phyloP scores from a whole-genome alignment of 2,113 vertebrate genomes.

The Cnemophilus loriae region DNA sequence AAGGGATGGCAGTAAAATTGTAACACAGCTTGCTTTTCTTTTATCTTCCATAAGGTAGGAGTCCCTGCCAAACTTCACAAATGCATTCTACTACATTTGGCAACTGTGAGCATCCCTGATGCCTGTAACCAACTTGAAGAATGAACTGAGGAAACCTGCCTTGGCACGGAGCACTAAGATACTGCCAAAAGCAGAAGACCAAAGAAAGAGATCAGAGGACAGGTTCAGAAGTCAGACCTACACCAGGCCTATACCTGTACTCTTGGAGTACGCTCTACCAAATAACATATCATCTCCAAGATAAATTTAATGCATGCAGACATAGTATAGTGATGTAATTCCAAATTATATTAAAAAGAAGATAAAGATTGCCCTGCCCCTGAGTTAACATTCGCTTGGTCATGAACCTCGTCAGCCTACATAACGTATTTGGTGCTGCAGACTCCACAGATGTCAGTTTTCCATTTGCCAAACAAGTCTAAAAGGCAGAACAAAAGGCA shows the following conservation, averaged over 20 bases:
- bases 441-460: constrained; percentile 25
- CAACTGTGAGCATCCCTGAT: constrained; percentile 17
- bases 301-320: constrained; percentile 21
- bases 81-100: constrained; percentile 2
- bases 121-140: constrained; percentile 10
- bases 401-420: neutral
- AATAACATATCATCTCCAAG: neutral
- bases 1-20: neutral
- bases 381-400: neutral
- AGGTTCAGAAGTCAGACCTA: constrained; percentile 23
- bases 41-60: neutral
- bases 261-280: neutral
- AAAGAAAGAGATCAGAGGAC: constrained; percentile 38
- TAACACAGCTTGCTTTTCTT: neutral
- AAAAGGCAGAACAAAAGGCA: constrained; percentile 37
- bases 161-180: neutral
- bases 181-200: constrained; percentile 26
- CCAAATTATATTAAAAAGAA: neutral
- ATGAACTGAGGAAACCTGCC: constrained; percentile 30
- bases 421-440: neutral
- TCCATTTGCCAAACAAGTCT: neutral
- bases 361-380: neutral
- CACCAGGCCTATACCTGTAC: constrained; percentile 37
- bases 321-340: constrained; percentile 8
- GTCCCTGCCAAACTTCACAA: constrained; percentile 32